These are phyloP conservation scores for Girardia tigrina DNA, from an alignment of 2,888 invertebrate species.

Conservation along the genomic window DNA sequence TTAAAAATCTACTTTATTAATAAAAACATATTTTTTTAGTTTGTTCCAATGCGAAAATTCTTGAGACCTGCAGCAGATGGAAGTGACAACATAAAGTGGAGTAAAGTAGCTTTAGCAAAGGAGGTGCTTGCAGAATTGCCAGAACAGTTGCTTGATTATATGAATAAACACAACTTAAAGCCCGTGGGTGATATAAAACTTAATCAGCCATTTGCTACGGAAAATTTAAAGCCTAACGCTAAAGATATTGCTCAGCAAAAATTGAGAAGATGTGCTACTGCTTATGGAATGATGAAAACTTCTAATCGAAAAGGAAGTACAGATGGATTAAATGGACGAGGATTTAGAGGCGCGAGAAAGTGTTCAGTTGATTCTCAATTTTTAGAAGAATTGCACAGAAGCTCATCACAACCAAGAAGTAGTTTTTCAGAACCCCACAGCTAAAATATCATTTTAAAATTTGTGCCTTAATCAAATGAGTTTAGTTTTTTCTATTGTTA, in stretches of 20 bases:
- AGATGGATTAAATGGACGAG: neutral
- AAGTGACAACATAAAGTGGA: conserved; percentile 35
- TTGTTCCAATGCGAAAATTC: conserved; percentile 37
- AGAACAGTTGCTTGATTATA: conserved; percentile 30
- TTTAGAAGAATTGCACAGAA: conserved; percentile 7
- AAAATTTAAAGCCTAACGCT: neutral
- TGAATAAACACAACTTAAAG: conserved; percentile 31
- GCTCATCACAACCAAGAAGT: neutral
- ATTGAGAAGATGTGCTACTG: neutral
- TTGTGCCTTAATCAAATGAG: too few relatives aligned
- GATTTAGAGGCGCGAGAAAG: neutral
- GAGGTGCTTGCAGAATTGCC: conserved; percentile 37
- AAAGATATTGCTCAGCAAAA: neutral
- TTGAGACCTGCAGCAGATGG: conserved; percentile 37
- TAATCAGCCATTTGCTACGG: neutral
- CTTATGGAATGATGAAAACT: neutral
- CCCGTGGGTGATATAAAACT: neutral
- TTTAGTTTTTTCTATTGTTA: too few relatives aligned
- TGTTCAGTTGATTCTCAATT: neutral
- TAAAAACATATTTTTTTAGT: conserved; percentile 28
- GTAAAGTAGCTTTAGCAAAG: conserved; percentile 37
- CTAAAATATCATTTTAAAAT: too few relatives aligned
- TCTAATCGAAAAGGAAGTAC: neutral
- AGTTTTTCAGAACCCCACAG: neutral
- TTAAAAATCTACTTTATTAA: neutral